Percentiles rank a stretch among this genome's conserved stretches.
These are phyloP conservation scores for Triplophysa rosa DNA, from an alignment of 2,113 vertebrate genomes.

Conservation along the genomic window DNA sequence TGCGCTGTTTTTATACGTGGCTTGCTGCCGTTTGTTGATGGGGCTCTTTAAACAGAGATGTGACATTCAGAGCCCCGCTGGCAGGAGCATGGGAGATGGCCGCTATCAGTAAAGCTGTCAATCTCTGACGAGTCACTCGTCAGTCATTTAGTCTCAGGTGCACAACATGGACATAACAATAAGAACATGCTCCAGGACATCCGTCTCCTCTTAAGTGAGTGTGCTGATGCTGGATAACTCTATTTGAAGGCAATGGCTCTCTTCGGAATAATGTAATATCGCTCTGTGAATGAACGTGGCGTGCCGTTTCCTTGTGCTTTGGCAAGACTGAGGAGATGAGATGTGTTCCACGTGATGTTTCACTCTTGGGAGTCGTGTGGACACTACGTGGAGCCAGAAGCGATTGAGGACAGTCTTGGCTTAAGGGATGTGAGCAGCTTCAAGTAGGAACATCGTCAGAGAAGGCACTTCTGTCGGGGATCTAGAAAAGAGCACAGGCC, in stretches of 20 bases:
- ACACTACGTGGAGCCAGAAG: slow-evolving; percentile 66
- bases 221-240: slow-evolving; percentile 49
- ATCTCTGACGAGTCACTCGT: slow-evolving; percentile 76
- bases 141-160: slow-evolving; percentile 77
- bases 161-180: slow-evolving; percentile 70
- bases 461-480: slow-evolving; percentile 84
- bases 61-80: slow-evolving; percentile 53
- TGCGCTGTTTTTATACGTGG: background rate
- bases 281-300: slow-evolving; percentile 7
- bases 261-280: slow-evolving; percentile 61
- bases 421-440: slow-evolving; percentile 63
- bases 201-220: background rate
- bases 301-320: slow-evolving; percentile 60
- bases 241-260: slow-evolving; percentile 70
- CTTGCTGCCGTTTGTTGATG: slow-evolving; percentile 10
- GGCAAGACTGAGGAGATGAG: slow-evolving; percentile 54
- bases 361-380: slow-evolving; percentile 59
- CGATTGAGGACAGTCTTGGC: slow-evolving; percentile 66
- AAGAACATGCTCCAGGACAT: slow-evolving; percentile 73
- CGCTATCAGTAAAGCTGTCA: slow-evolving; percentile 61
- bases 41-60: slow-evolving; percentile 25
- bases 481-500: slow-evolving; percentile 67
- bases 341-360: slow-evolving; percentile 53
- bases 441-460: slow-evolving; percentile 75
- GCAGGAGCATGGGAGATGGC: slow-evolving; percentile 64